Evolutionary conservation across 2,888 invertebrate genomes (phyloP).

Genomic region (Thalpophila matura): DNA sequence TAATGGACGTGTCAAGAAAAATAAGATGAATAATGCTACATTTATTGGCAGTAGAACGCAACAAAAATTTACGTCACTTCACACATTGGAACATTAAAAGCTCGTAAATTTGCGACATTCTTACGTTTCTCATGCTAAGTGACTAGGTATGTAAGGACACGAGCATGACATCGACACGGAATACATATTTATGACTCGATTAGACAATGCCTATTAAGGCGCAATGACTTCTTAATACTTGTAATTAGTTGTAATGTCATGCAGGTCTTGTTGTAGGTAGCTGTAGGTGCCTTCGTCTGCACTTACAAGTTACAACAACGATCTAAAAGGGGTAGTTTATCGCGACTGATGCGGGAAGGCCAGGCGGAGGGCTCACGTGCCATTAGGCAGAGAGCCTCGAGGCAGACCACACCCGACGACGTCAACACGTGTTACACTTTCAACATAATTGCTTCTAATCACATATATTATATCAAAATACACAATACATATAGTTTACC

Average conservation of each 20-base stretch:
- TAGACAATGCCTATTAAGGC: slow-evolving; percentile 53
- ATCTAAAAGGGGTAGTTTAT: slow-evolving; percentile 80
- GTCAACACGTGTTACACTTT: slow-evolving; percentile 86
- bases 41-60: slow-evolving; percentile 42
- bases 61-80: slow-evolving; percentile 58
- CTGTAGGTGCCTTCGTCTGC: slow-evolving; percentile 27
- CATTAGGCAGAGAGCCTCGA: slow-evolving; percentile 84
- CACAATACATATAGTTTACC: slow-evolving; percentile 36
- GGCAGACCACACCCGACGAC: slow-evolving; percentile 82
- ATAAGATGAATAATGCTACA: slow-evolving; percentile 43
- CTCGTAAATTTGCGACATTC: slow-evolving; percentile 60
- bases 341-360: slow-evolving; percentile 64
- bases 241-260: slow-evolving; percentile 51
- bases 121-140: slow-evolving; percentile 61
- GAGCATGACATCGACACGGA: slow-evolving; percentile 45
- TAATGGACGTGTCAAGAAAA: slow-evolving; percentile 59
- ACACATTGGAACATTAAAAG: slow-evolving; percentile 59
- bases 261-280: slow-evolving; percentile 29
- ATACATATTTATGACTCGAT: slow-evolving; percentile 55
- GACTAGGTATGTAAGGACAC: slow-evolving; percentile 58
- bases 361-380: slow-evolving; percentile 79
- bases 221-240: slow-evolving; percentile 34
- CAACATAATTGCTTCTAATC: slow-evolving; percentile 88
- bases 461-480: slow-evolving; percentile 68
- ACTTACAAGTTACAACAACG: too few species aligned